A percentile compares a stretch with the other conserved stretches of the same genome.
These are phyloP conservation scores for Trichomalopsis sarcophagae DNA, from an alignment of 1,140 invertebrate species.

Conservation along the genomic window DNA sequence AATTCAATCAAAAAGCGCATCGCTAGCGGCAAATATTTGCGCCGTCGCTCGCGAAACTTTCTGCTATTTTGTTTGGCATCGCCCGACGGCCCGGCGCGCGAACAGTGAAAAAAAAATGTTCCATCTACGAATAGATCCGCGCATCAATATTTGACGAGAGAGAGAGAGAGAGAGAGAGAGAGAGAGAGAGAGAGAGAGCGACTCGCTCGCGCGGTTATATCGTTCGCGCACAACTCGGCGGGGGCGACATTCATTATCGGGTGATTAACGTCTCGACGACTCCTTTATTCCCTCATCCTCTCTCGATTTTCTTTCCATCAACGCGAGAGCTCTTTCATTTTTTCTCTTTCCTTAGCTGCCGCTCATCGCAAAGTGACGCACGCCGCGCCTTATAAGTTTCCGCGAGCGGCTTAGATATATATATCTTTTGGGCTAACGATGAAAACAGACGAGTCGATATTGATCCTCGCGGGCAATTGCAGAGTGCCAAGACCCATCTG, in stretches of 20 bases:
- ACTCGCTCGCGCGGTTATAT: neutral
- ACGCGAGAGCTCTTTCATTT: neutral
- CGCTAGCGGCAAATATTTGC: neutral
- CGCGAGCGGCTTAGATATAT: neutral
- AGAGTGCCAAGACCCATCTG: neutral
- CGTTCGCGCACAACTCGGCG: neutral
- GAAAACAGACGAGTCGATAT: neutral
- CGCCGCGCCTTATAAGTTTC: too few relatives aligned
- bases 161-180: too few relatives aligned
- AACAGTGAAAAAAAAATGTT: neutral
- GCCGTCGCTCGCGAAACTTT: neutral
- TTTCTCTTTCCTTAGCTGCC: neutral
- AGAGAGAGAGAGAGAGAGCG: too few relatives aligned
- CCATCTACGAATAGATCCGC: neutral
- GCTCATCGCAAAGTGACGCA: neutral
- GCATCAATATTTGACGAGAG: neutral
- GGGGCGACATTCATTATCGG: neutral
- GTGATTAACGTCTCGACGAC: neutral
- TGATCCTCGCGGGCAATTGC: neutral
- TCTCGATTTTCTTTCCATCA: neutral
- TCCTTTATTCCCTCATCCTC: neutral
- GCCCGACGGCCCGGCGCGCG: too few relatives aligned
- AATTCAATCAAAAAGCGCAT: neutral
- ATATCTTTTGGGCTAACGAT: neutral
- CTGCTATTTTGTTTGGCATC: neutral